Evolutionary conservation across 2,888 invertebrate species (phyloP).

Genomic region (Tachina lurida): DNA sequence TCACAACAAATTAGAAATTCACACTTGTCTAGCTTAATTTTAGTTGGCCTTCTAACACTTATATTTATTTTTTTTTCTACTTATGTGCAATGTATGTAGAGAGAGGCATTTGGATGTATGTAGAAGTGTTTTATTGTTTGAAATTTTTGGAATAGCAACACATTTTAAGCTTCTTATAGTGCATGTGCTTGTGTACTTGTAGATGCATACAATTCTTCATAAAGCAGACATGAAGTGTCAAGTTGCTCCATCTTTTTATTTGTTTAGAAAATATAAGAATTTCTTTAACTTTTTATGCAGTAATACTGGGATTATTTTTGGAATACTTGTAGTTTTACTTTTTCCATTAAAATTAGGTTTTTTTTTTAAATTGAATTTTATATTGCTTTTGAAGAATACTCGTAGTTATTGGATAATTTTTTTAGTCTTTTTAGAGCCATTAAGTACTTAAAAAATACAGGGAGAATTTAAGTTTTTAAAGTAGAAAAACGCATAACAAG

Average conservation of each 20-base stretch:
- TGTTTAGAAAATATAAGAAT: neutral
- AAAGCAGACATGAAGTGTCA: conserved; percentile 55
- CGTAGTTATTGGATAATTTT: too few species aligned
- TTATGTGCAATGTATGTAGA: neutral
- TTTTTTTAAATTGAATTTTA: neutral
- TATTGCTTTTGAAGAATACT: neutral
- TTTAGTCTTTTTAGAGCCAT: too few species aligned
- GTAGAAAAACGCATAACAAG: too few species aligned
- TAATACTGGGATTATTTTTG: conserved; percentile 20
- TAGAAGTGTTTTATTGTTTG: neutral
- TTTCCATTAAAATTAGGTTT: neutral
- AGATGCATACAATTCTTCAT: conserved; percentile 40
- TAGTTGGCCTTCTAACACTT: conserved; percentile 24
- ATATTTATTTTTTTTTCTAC: neutral
- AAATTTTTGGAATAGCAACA: conserved; percentile 39
- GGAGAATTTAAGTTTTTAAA: too few species aligned
- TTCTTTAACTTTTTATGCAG: neutral
- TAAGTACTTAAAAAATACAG: too few species aligned
- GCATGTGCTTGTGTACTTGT: conserved; percentile 27
- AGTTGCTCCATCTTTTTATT: conserved; percentile 31
- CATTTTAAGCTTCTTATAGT: conserved; percentile 62
- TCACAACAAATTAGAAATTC: neutral
- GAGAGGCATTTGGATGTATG: neutral
- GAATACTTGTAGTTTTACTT: neutral
- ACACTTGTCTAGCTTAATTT: conserved; percentile 2